Conservation (phyloP, 2,888 invertebrate species). For the Dryadula phaetusa region DNA sequence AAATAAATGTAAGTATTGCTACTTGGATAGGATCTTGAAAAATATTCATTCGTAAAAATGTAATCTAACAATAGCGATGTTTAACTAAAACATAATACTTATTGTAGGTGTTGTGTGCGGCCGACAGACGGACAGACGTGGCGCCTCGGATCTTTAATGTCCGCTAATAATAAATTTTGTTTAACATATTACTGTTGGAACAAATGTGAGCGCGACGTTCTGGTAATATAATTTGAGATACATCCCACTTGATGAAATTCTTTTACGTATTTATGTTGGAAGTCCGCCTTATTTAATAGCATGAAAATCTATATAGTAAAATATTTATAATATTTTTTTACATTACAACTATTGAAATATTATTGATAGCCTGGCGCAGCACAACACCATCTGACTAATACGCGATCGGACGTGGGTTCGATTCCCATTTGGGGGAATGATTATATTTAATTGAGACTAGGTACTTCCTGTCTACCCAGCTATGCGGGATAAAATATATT, state of each 20-base stretch:
- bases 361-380: no score
- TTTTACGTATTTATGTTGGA: conserved; percentile 34
- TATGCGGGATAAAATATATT: no score
- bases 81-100: conserved; percentile 45
- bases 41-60: conserved; percentile 32
- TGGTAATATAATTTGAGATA: conserved; percentile 46
- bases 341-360: no score
- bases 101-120: conserved; percentile 46
- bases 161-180: conserved; percentile 58
- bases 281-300: not conserved
- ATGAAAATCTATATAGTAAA: not conserved
- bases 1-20: not conserved
- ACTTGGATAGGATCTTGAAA: not conserved
- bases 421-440: no score
- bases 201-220: conserved; percentile 52
- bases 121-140: conserved; percentile 50
- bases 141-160: conserved; percentile 57
- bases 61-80: conserved; percentile 42
- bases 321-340: not conserved
- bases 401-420: no score
- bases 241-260: conserved; percentile 47
- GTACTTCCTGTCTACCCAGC: no score
- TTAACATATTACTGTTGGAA: conserved; percentile 56
- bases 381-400: no score
- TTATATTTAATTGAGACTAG: no score